Percentiles rank a stretch among this genome's conserved stretches.
Evolutionary conservation across 2,888 invertebrate genomes (phyloP).

Genomic region (Conchocele bisecta): DNA sequence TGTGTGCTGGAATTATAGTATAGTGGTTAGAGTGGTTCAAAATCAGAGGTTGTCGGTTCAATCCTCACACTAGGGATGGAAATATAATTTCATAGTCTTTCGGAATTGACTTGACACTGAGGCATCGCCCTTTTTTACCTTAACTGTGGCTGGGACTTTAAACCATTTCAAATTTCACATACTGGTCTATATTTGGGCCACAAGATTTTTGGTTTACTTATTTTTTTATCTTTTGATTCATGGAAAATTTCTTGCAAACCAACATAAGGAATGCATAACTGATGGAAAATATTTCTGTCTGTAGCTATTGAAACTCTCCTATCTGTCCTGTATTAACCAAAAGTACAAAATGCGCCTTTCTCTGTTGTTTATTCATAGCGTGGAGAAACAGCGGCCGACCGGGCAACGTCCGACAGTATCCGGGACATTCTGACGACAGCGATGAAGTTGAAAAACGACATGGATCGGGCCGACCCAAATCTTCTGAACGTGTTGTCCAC

Average conservation of each 20-base stretch:
- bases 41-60: too few species aligned
- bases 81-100: too few species aligned
- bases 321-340: too few species aligned
- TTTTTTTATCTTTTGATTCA: not conserved
- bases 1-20: too few species aligned
- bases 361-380: constrained; percentile 55
- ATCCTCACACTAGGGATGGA: too few species aligned
- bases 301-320: too few species aligned
- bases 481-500: too few species aligned
- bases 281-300: not conserved
- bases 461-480: constrained; percentile 23
- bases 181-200: not conserved
- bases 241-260: not conserved
- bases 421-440: constrained; percentile 69
- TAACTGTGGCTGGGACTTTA: too few species aligned
- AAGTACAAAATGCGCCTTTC: not conserved
- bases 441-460: constrained; percentile 57
- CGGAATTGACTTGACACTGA: too few species aligned
- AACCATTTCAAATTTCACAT: too few species aligned
- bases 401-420: constrained; percentile 66
- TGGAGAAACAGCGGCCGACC: constrained; percentile 71
- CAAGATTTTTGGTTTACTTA: not conserved
- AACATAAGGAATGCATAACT: not conserved
- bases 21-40: too few species aligned
- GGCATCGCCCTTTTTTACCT: too few species aligned